These are phyloP conservation scores for Coelopa frigida DNA, from an alignment of 1,140 invertebrate genomes.

Conservation along the genomic window DNA sequence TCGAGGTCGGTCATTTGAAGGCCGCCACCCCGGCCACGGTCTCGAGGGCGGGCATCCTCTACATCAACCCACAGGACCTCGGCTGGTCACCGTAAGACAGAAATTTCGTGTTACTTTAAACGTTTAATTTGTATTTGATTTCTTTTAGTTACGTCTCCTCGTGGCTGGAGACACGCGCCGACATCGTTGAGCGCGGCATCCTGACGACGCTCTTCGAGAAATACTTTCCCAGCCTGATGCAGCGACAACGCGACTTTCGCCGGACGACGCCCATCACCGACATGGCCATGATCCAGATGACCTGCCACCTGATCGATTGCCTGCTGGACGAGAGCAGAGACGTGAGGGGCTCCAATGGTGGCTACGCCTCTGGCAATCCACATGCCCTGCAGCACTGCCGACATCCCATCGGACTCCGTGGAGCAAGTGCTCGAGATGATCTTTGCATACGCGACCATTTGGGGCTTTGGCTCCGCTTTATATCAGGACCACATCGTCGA, in stretches of 20 bases:
- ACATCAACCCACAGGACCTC: conserved; percentile 89
- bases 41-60: conserved; percentile 85
- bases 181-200: conserved; percentile 66
- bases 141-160: conserved; percentile 67
- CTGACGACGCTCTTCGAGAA: conserved; percentile 88
- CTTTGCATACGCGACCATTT: conserved; percentile 85
- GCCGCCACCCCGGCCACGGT: conserved; percentile 95
- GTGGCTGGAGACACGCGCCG: conserved; percentile 80
- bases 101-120: not conserved
- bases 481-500: conserved; percentile 85
- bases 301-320: conserved; percentile 83
- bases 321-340: conserved; percentile 56
- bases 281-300: conserved; percentile 83
- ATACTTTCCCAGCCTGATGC: conserved; percentile 81
- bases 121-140: not conserved
- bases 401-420: conserved; percentile 21
- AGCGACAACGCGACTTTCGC: conserved; percentile 77
- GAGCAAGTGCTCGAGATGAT: conserved; percentile 62
- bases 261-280: conserved; percentile 88
- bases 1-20: conserved; percentile 88
- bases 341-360: not conserved
- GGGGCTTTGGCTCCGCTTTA: conserved; percentile 88
- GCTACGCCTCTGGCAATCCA: conserved; percentile 12
- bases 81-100: conserved; percentile 88
- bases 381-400: conserved; percentile 31